Percentiles rank a stretch among this genome's conserved stretches.
Evolutionary conservation across 2,113 vertebrate genomes (phyloP).

Genomic region (Paraplagusia blochii): DNA sequence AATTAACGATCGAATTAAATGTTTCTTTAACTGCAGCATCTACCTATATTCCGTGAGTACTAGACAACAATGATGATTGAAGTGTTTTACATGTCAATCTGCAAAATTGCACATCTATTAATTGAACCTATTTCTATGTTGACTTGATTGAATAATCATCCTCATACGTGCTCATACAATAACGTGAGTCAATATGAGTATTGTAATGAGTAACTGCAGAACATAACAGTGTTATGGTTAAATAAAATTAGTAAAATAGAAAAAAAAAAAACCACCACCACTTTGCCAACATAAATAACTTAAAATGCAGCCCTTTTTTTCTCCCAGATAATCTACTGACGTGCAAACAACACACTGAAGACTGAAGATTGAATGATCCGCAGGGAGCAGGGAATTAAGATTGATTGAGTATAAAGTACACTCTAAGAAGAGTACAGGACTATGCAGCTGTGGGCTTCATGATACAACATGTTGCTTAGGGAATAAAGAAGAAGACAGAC

Average conservation of each 20-base stretch:
- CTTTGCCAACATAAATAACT: constrained; percentile 6
- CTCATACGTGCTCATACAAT: too few species aligned
- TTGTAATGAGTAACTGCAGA: too few species aligned
- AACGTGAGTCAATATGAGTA: too few species aligned
- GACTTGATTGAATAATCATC: too few species aligned
- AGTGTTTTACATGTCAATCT: too few species aligned
- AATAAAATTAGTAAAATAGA: too few species aligned
- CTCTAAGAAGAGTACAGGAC: constrained; percentile 52
- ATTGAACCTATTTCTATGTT: too few species aligned
- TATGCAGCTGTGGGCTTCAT: constrained; percentile 43
- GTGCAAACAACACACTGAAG: constrained; percentile 50
- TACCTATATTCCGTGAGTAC: not conserved
- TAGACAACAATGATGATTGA: too few species aligned
- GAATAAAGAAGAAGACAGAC: constrained; percentile 30
- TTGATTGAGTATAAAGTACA: constrained; percentile 54
- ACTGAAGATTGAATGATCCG: constrained; percentile 54
- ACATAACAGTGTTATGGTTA: too few species aligned
- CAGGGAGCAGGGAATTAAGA: constrained; percentile 51
- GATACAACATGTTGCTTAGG: constrained; percentile 30
- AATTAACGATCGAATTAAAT: too few species aligned
- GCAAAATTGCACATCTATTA: too few species aligned
- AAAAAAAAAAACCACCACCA: too few species aligned
- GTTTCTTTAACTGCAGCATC: not conserved
- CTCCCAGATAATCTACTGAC: constrained; percentile 31
- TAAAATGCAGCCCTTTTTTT: not conserved